phyloP scores from a whole-genome alignment of 2,113 vertebrate species.

The Kryptolebias marmoratus region DNA sequence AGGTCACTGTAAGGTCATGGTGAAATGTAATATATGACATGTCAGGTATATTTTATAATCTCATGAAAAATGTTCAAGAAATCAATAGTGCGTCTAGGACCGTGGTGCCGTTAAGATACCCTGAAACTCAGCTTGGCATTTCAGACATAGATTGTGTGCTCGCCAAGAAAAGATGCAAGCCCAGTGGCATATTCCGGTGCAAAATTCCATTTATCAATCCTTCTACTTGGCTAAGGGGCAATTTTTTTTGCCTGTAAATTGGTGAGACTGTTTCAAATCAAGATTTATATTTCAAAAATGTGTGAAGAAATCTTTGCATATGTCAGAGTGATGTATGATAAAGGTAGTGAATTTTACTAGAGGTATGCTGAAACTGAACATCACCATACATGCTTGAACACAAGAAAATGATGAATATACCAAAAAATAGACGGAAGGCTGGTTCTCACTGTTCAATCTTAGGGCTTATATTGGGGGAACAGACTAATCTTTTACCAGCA shows the following conservation, averaged over 20 bases:
- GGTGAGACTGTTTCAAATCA: slow-evolving; percentile 35
- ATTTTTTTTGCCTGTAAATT: slow-evolving; percentile 12
- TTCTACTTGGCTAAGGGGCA: slow-evolving; percentile 31
- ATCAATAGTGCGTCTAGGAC: slow-evolving; percentile 60
- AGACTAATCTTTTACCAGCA: neutral
- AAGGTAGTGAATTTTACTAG: slow-evolving; percentile 7
- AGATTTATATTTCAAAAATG: slow-evolving; percentile 39
- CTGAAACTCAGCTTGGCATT: slow-evolving; percentile 28
- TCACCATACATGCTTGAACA: neutral
- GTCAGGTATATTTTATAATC: slow-evolving; percentile 55
- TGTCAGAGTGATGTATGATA: slow-evolving; percentile 17
- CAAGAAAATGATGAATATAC: neutral
- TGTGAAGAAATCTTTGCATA: slow-evolving; percentile 8
- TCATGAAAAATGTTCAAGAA: slow-evolving; percentile 62
- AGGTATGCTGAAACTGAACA: slow-evolving; percentile 4
- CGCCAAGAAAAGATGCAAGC: slow-evolving; percentile 24
- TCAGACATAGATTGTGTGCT: slow-evolving; percentile 19
- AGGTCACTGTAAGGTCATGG: slow-evolving; percentile 58
- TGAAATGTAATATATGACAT: slow-evolving; percentile 54
- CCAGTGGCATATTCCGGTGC: slow-evolving; percentile 13
- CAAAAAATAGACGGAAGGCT: neutral
- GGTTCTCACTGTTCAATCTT: neutral
- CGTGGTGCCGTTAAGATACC: slow-evolving; percentile 25
- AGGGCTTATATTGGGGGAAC: neutral
- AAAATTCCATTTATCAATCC: slow-evolving; percentile 41